Conservation (phyloP, 2,797 vertebrate species). For the Gallinago nigripennis region DNA sequence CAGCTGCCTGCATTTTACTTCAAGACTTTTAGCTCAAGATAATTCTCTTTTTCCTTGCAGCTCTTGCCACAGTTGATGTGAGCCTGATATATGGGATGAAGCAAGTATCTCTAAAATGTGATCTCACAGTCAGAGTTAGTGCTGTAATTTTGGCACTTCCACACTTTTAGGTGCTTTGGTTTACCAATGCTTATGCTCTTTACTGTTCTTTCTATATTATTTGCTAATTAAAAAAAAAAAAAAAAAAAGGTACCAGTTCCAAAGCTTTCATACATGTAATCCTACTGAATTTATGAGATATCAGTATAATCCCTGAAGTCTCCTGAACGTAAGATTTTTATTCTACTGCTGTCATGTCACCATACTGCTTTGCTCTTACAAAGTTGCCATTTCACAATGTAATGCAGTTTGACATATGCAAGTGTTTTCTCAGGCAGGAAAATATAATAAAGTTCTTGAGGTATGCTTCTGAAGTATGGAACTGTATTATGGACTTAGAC, state of each 20-base stretch:
- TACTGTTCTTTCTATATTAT: neutral
- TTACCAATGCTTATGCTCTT: neutral
- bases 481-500: neutral
- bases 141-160: neutral
- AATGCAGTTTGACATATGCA: neutral
- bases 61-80: neutral
- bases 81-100: neutral
- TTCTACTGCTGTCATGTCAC: neutral
- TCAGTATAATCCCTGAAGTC: neutral
- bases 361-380: neutral
- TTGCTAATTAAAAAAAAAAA: neutral
- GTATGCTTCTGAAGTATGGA: neutral
- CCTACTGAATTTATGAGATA: neutral
- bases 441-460: neutral
- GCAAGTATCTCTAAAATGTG: neutral
- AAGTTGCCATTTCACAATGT: neutral
- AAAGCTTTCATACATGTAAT: neutral
- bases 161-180: neutral
- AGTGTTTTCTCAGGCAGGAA: neutral
- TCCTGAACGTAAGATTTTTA: neutral
- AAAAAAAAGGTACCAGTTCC: neutral
- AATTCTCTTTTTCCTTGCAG: neutral
- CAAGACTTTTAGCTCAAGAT: neutral
- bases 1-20: neutral
- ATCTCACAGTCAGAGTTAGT: neutral